Percentiles rank a stretch among this genome's conserved stretches.
Evolutionary conservation across 2,113 vertebrate species (phyloP).

Genomic region (Ammodytes dubius): DNA sequence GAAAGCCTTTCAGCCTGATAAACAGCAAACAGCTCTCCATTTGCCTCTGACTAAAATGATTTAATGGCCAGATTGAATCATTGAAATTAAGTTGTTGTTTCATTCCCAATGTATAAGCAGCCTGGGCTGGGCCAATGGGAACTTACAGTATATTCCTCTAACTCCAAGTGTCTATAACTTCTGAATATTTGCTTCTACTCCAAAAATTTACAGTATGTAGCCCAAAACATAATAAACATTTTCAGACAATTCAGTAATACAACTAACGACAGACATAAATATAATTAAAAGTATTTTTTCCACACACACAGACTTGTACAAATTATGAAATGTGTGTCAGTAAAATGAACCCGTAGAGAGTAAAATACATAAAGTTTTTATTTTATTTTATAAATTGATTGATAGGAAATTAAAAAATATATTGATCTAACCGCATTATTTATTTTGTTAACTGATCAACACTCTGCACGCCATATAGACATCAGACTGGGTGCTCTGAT

Average conservation of each 20-base stretch:
- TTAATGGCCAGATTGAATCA: constrained; percentile 80
- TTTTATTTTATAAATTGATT: not conserved
- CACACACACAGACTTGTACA: not conserved
- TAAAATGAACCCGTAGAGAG: not conserved
- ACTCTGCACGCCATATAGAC: not conserved
- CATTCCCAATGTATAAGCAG: constrained; percentile 68
- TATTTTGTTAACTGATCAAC: not conserved
- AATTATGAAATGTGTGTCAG: not conserved
- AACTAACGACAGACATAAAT: not conserved
- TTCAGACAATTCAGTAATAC: not conserved
- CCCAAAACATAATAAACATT: not conserved
- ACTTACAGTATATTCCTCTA: constrained; percentile 17
- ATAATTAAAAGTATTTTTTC: not conserved
- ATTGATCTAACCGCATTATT: not conserved
- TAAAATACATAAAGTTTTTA: not conserved
- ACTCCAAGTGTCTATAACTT: constrained; percentile 5
- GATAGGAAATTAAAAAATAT: not conserved
- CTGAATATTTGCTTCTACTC: not conserved
- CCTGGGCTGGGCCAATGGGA: constrained; percentile 40
- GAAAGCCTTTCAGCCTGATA: constrained; percentile 79
- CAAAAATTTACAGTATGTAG: not conserved
- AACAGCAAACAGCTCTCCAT: constrained; percentile 82
- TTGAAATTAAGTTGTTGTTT: constrained; percentile 79
- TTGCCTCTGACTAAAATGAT: constrained; percentile 80
- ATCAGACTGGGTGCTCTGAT: not conserved